phyloP scores from a whole-genome alignment of 2,888 invertebrate genomes.

The Linnaemya vulpina region DNA sequence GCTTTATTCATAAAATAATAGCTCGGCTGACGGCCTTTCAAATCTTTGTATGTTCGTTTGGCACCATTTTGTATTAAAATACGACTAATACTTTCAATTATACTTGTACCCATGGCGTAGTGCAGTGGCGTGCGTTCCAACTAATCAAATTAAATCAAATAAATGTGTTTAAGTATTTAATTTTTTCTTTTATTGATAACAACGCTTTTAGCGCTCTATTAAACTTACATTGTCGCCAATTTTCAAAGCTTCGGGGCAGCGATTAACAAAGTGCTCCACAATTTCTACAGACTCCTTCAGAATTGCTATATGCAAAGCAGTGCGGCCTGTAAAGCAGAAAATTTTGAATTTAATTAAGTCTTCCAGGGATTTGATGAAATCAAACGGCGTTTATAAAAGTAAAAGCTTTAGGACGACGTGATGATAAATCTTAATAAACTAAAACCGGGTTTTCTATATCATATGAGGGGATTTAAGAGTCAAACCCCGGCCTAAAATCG shows the following conservation, averaged over 20 bases:
- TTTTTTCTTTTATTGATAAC: too few species aligned
- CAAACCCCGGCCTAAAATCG: too few species aligned
- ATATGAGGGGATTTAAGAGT: too few species aligned
- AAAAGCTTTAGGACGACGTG: too few species aligned
- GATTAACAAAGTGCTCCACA: slow-evolving; percentile 89
- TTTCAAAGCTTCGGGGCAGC: slow-evolving; percentile 88
- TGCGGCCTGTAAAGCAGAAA: slow-evolving; percentile 84
- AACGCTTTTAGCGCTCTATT: not conserved
- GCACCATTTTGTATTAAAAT: slow-evolving; percentile 93
- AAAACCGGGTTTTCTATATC: too few species aligned
- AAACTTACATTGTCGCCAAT: slow-evolving; percentile 92
- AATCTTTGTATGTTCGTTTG: slow-evolving; percentile 91
- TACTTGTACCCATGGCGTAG: slow-evolving; percentile 94
- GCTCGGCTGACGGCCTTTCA: slow-evolving; percentile 94
- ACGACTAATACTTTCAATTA: slow-evolving; percentile 91
- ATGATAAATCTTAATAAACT: too few species aligned
- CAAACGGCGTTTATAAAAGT: too few species aligned
- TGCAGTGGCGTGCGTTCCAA: slow-evolving; percentile 94
- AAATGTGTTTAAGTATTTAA: not conserved
- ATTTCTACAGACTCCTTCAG: slow-evolving; percentile 92
- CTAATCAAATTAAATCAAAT: slow-evolving; percentile 83
- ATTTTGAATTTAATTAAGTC: not conserved
- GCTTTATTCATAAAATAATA: slow-evolving; percentile 97
- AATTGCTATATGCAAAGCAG: slow-evolving; percentile 93
- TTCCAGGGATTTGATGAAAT: too few species aligned